Percentiles rank a stretch among this genome's conserved stretches.
Conservation (phyloP, 2,797 vertebrate species). For the Lacerta agilis region DNA sequence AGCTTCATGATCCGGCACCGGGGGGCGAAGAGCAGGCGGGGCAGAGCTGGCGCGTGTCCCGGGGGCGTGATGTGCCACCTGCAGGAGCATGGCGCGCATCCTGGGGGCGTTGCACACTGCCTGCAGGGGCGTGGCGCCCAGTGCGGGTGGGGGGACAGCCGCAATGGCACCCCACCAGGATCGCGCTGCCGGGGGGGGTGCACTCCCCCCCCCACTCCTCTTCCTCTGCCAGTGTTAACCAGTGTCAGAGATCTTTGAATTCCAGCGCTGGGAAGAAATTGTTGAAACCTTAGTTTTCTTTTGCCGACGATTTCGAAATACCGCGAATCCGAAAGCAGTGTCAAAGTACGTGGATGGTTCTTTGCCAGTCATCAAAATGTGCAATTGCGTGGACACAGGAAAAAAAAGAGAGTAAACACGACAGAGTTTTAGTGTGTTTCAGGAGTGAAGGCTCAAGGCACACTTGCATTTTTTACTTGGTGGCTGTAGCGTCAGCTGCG, state of each 20-base stretch:
- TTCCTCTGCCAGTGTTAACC: not conserved
- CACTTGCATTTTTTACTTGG: not conserved
- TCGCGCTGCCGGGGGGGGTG: too few relatives aligned
- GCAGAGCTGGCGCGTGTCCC: too few relatives aligned
- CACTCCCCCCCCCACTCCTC: too few relatives aligned
- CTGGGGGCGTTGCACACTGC: too few relatives aligned
- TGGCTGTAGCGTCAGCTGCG: not conserved
- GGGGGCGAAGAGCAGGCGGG: too few relatives aligned
- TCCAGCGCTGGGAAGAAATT: not conserved
- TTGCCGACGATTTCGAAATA: not conserved
- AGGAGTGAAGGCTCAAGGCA: not conserved
- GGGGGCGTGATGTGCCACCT: too few relatives aligned
- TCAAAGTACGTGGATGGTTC: not conserved
- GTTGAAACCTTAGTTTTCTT: not conserved
- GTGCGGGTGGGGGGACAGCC: too few relatives aligned
- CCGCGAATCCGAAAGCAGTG: not conserved
- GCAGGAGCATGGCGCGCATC: too few relatives aligned
- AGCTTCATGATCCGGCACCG: too few relatives aligned
- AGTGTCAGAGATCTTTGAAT: not conserved
- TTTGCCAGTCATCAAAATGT: not conserved
- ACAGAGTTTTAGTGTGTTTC: too few relatives aligned
- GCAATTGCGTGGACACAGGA: not conserved
- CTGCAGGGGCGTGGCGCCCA: too few relatives aligned
- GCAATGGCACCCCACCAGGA: too few relatives aligned
- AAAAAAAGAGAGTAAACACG: not conserved